These are phyloP conservation scores for Seladonia tumulorum DNA, from an alignment of 2,888 invertebrate species.

Conservation along the genomic window DNA sequence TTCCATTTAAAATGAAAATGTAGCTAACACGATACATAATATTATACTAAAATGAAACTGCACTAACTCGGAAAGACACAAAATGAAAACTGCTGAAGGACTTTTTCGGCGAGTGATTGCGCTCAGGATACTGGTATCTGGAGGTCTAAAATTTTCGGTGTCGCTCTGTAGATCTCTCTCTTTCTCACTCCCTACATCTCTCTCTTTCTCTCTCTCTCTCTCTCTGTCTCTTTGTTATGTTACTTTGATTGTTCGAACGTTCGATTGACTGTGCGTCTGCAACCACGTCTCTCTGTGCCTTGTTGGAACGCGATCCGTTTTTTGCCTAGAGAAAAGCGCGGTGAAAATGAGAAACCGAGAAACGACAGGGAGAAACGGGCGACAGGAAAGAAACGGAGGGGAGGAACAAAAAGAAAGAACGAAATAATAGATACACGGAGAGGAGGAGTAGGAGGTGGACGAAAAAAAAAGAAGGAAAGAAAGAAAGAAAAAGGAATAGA, in stretches of 20 bases:
- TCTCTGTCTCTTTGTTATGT: slow-evolving; percentile 32
- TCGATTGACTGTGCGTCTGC: slow-evolving; percentile 70
- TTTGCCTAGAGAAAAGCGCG: slow-evolving; percentile 38
- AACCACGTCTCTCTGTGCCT: slow-evolving; percentile 72
- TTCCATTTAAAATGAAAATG: too few relatives aligned
- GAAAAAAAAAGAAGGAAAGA: background rate
- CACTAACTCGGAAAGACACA: background rate
- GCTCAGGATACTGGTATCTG: background rate
- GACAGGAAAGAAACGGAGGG: background rate
- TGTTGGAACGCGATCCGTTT: slow-evolving; percentile 62
- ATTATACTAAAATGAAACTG: background rate
- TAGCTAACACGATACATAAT: too few relatives aligned
- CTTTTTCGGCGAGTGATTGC: background rate
- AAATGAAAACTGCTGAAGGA: background rate
- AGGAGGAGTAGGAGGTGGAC: background rate
- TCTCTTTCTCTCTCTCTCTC: background rate
- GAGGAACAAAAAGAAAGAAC: background rate
- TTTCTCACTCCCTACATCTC: background rate
- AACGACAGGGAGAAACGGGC: background rate
- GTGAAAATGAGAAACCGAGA: slow-evolving; percentile 19
- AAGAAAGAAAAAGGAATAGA: background rate
- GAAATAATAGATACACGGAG: slow-evolving; percentile 5
- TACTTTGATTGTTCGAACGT: slow-evolving; percentile 74
- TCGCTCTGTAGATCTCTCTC: background rate
- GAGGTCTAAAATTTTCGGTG: background rate